A percentile compares a stretch with the other conserved stretches of the same genome.
Evolutionary conservation across 2,113 vertebrate species (phyloP).

Genomic region (Orthonyx spaldingii): DNA sequence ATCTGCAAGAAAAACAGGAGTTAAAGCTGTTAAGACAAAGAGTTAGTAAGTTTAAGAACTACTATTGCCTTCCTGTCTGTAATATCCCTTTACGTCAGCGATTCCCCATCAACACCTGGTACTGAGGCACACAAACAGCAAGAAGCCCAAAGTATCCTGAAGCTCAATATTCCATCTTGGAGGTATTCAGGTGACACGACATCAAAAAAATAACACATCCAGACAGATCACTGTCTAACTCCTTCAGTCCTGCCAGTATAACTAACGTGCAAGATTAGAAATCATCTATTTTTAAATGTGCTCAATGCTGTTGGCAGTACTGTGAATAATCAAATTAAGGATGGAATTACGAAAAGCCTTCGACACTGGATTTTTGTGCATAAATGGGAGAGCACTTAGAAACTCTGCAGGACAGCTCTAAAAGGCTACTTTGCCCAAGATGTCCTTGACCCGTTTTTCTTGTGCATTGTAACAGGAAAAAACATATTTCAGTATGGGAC

Average conservation of each 20-base stretch:
- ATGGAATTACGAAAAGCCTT: constrained; percentile 1
- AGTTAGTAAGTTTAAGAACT: background rate
- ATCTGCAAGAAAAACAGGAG: constrained; percentile 54
- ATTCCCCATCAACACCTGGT: background rate
- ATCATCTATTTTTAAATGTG: background rate
- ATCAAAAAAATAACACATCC: background rate
- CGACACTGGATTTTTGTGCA: background rate
- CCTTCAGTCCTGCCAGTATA: background rate
- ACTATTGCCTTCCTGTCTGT: background rate
- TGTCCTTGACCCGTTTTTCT: background rate
- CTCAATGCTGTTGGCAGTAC: background rate
- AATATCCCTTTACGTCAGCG: background rate
- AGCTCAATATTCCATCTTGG: background rate
- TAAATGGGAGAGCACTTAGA: constrained; percentile 14
- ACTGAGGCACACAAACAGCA: background rate
- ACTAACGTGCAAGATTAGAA: background rate
- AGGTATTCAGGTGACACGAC: background rate
- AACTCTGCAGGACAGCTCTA: background rate
- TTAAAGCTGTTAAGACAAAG: background rate
- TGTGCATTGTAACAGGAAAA: background rate
- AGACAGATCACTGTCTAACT: background rate
- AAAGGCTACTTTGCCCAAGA: background rate
- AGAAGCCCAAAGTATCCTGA: background rate
- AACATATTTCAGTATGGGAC: background rate
- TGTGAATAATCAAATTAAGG: constrained; percentile 4